These are phyloP conservation scores for Anarrhichthys ocellatus DNA, from an alignment of 2,113 vertebrate species.

Conservation along the genomic window DNA sequence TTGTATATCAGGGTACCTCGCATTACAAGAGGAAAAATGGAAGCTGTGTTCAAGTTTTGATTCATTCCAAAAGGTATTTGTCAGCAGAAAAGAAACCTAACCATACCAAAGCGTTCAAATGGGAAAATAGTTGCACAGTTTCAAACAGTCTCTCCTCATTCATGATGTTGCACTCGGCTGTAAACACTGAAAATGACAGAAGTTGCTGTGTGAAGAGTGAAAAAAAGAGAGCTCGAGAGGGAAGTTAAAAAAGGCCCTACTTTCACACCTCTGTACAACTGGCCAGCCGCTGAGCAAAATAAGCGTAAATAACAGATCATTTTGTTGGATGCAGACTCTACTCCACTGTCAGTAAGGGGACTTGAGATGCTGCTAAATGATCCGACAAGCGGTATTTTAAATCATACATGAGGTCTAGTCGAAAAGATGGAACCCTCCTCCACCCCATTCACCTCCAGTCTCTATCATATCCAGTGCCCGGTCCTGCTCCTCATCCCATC, in stretches of 20 bases:
- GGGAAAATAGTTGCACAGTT: background rate
- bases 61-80: background rate
- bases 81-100: background rate
- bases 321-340: background rate
- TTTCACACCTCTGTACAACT: background rate
- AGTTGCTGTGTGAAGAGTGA: background rate
- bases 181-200: background rate
- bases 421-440: too few relatives aligned
- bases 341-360: background rate
- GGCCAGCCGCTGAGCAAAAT: too few relatives aligned
- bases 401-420: background rate
- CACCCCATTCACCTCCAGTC: background rate
- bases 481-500: background rate
- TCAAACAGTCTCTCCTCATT: background rate
- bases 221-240: background rate
- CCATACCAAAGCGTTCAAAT: background rate
- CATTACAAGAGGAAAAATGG: background rate
- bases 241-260: background rate
- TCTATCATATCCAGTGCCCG: too few relatives aligned
- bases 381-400: background rate
- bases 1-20: background rate
- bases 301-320: background rate
- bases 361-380: background rate
- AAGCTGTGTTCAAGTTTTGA: background rate
- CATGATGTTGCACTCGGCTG: background rate